A percentile compares a stretch with the other conserved stretches of the same genome.
Evolutionary conservation across 2,797 vertebrate genomes (phyloP).

Genomic region (Hipposideros larvatus): DNA sequence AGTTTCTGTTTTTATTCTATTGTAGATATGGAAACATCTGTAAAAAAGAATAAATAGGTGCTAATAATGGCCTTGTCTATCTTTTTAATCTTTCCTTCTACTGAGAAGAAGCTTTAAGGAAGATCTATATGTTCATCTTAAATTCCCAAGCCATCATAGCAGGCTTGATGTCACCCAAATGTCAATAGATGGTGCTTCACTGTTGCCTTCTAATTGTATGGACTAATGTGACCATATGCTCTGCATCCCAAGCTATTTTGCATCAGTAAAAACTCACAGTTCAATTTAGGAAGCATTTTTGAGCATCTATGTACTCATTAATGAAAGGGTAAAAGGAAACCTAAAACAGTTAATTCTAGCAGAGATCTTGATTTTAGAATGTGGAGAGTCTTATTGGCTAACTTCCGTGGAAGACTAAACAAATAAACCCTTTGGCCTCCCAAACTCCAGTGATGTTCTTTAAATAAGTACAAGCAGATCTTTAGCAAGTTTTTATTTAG

Average conservation of each 20-base stretch:
- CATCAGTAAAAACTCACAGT: background rate
- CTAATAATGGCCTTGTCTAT: background rate
- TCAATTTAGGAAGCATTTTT: slow-evolving; percentile 4
- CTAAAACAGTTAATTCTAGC: background rate
- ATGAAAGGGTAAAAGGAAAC: slow-evolving; percentile 14
- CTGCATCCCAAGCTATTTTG: background rate
- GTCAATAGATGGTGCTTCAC: background rate
- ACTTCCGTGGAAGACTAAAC: background rate
- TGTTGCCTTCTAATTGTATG: background rate
- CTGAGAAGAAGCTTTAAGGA: background rate
- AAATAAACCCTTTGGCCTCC: background rate
- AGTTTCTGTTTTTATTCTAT: background rate
- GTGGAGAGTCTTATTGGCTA: background rate
- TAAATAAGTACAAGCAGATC: background rate
- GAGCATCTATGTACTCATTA: background rate
- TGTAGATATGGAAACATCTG: background rate
- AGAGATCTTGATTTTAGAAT: background rate
- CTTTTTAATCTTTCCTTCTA: background rate
- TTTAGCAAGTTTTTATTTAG: background rate
- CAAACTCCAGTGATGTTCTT: background rate
- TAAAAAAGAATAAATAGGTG: background rate
- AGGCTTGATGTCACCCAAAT: background rate
- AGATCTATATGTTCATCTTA: background rate
- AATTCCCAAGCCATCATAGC: background rate
- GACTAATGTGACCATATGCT: background rate